Percentiles rank a stretch among this genome's conserved stretches.
phyloP scores from a whole-genome alignment of 2,113 vertebrate species.

The Phaetusa simplex region DNA sequence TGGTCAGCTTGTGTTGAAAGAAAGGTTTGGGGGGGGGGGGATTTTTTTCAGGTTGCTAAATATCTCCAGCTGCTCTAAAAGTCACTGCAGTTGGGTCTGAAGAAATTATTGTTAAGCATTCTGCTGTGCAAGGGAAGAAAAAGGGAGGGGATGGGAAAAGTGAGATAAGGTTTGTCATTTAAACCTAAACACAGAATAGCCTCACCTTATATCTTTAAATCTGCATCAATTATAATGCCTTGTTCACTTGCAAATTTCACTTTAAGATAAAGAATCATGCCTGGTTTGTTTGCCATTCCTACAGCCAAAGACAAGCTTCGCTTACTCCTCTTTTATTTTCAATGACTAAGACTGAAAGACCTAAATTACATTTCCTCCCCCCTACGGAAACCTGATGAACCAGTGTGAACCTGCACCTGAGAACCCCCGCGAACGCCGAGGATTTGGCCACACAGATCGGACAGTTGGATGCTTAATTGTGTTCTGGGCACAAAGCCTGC shows the following conservation, averaged over 20 bases:
- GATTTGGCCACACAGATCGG: conserved; percentile 55
- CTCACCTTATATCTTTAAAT: conserved; percentile 55
- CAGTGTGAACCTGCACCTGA: conserved; percentile 62
- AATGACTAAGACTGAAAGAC: conserved; percentile 52
- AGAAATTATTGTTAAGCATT: not conserved
- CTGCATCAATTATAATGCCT: conserved; percentile 51
- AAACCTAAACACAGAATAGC: conserved; percentile 11
- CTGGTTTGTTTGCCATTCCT: conserved; percentile 53
- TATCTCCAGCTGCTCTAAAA: not conserved
- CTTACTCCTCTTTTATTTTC: conserved; percentile 51
- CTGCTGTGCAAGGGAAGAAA: conserved; percentile 18
- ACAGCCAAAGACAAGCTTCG: conserved; percentile 36
- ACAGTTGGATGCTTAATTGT: conserved; percentile 51
- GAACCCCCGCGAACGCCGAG: not conserved
- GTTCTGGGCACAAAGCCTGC: conserved; percentile 45
- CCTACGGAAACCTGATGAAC: conserved; percentile 53
- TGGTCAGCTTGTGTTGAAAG: not conserved
- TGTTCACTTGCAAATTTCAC: conserved; percentile 61
- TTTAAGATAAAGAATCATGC: conserved; percentile 51
- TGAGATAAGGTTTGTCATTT: conserved; percentile 54
- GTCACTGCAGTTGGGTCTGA: not conserved
- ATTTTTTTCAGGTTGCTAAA: not conserved
- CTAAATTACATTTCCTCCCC: conserved; percentile 58
- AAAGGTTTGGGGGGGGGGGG: not conserved
- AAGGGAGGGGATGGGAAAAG: conserved; percentile 63